Percentiles rank a stretch among this genome's conserved stretches.
Evolutionary conservation across 2,113 vertebrate genomes (phyloP).

Genomic region (Corythornis cristatus): DNA sequence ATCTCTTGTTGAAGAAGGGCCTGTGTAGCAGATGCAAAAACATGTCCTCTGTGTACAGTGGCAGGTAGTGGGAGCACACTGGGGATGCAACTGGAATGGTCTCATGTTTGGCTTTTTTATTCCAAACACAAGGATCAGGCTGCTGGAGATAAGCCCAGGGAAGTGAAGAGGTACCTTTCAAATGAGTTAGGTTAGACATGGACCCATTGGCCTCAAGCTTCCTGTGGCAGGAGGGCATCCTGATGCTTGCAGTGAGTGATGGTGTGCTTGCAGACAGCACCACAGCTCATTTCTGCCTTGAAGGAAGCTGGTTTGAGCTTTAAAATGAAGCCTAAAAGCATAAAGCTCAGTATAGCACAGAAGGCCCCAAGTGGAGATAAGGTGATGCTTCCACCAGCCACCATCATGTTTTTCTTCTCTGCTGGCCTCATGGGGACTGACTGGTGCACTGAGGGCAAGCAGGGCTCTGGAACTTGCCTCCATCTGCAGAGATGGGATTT

Average conservation of each 20-base stretch:
- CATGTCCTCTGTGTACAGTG: not conserved
- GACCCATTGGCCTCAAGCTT: not conserved
- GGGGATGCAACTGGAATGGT: not conserved
- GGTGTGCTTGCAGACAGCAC: rapidly evolving
- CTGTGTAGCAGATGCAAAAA: not conserved
- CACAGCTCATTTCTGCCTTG: not conserved
- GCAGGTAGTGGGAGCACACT: not conserved
- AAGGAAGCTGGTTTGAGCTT: not conserved
- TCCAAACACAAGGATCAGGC: not conserved
- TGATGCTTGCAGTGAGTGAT: not conserved
- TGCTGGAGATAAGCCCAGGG: not conserved
- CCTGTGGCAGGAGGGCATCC: not conserved
- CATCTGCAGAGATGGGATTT: not conserved
- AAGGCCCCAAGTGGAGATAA: not conserved
- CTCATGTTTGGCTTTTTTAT: not conserved
- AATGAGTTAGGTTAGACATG: rapidly evolving
- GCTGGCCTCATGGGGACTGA: not conserved
- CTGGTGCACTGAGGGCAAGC: not conserved
- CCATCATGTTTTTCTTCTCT: not conserved
- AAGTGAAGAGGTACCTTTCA: not conserved
- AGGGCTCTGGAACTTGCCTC: not conserved
- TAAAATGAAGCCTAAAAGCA: not conserved
- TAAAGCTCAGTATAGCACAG: not conserved
- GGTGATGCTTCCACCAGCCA: not conserved
- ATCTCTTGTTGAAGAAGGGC: not conserved